A percentile compares a stretch with the other conserved stretches of the same genome.
These are phyloP conservation scores for Drosophila nikananu DNA, from an alignment of 1,140 invertebrate genomes.

Conservation along the genomic window DNA sequence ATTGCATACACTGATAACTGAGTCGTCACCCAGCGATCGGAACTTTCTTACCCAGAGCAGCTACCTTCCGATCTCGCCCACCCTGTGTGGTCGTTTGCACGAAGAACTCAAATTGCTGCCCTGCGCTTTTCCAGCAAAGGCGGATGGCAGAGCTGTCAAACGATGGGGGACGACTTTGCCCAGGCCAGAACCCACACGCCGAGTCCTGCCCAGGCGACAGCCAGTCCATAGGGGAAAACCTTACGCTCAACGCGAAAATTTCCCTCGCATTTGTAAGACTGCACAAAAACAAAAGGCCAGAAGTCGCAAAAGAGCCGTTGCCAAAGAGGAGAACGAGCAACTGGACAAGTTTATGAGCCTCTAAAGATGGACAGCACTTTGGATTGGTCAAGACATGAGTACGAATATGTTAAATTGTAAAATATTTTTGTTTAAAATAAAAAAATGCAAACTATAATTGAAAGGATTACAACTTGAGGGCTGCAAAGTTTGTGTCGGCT, in stretches of 20 bases:
- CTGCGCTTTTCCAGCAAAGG: constrained; percentile 49
- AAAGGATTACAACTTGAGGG: constrained; percentile 27
- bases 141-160: not conserved
- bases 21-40: constrained; percentile 34
- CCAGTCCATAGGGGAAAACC: not conserved
- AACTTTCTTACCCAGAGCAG: constrained; percentile 57
- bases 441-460: not conserved
- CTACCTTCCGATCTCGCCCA: constrained; percentile 58
- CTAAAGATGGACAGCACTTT: constrained; percentile 8
- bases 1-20: constrained; percentile 45
- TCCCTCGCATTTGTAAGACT: not conserved
- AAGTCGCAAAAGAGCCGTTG: constrained; percentile 11
- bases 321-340: not conserved
- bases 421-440: not conserved
- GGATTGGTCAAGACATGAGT: too few species aligned
- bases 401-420: not conserved
- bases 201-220: not conserved
- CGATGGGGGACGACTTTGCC: not conserved
- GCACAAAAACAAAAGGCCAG: constrained; percentile 4
- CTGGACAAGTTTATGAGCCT: constrained; percentile 62
- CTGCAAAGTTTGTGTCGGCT: constrained; percentile 30
- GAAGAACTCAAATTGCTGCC: constrained; percentile 57
- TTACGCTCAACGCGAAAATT: not conserved
- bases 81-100: constrained; percentile 64
- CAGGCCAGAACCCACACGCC: not conserved